Evolutionary conservation across 2,113 vertebrate species (phyloP), one percentile per base, ranked within the genome.

Genomic region (Australoheros scitulus): DNA sequence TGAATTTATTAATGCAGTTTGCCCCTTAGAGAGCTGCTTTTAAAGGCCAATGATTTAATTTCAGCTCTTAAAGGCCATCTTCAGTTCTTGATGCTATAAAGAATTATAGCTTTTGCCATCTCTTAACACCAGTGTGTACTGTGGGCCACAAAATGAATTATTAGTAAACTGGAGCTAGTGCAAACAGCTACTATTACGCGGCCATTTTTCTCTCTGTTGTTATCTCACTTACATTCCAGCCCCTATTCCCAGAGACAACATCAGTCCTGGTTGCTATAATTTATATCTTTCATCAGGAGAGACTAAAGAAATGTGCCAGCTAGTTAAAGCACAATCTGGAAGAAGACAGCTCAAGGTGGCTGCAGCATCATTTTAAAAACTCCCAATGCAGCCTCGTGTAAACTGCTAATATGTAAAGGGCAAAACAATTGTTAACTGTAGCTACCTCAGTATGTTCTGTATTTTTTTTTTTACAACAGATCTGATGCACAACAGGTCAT

Each of bases 11-110:
- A 94, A 95, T 94, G 93, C 86, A 75, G 91, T 87, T 81, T 77
- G 87, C 88, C 92, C 95, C 94, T 94, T 80, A 56, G 94, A 95
- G 95, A 95, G 92, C 92, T 94, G 94, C 94, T 94, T 94, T 95
- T 94, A 95, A 95, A 96, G 95, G 94, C 93, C 94, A 95, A 90
- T 94, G 94, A 95, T 94, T 96, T 94, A 94, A 94, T 96, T 94
- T 92, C 91, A 87, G 92, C 94, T 94, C 93, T 95, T 94, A 95
- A 95, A 94, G 94, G 93, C 94, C 94, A 92, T 87, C 87, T 87
- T 89, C 86, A 80, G 36, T 89, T 94, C 88, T 91, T 92, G 92
- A 95, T 87, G 93, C 91, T 94, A 84, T 91, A 86, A 93, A 92
- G 93, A 95, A 94, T 94, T 92, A 94, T 87, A 87, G 90, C 92